Evolutionary conservation across 2,888 invertebrate species (phyloP), one percentile per base, ranked within the genome.

Genomic region (Cerastis rubricosa): DNA sequence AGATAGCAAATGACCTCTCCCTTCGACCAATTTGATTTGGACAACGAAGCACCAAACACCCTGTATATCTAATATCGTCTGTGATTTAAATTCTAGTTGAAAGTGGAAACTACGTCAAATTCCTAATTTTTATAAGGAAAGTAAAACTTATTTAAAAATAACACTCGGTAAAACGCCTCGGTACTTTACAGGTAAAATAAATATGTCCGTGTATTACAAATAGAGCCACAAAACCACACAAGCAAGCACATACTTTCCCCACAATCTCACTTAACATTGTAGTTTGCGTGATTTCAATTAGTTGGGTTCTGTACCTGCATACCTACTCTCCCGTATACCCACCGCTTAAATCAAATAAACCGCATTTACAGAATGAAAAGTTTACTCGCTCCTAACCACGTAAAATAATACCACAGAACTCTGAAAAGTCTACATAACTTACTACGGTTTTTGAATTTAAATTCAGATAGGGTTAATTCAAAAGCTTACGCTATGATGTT

Each of bases 371-470:
- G 88, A 87, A 91, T 91, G 91, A 89, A 91, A 92, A 92, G 89
- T 92, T 92, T 91, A 91, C 89, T 90, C 91, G 85, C 87, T 89
- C 88, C 88, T 86, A 90, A 91, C 92, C 89, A 90, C 91, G 88
- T 91, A 89, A 91, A 92, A 92, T 92, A 91, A 91, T 91, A 91
- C 92, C 91, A 87, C 92, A 89, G 87, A 91, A 89, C 90, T 90
- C 88, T 79, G 88, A 72, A 90, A 88, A 91, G 90, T 90, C 89
- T 91, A 89, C 89, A 89, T 88, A 91, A 91, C 88, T 90, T 89
- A 87, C 88, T 88, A 91, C 90, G 88, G 89, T 84, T 90, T 90
- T 88, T 86, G 91, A 92, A 92, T 91, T 91, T 89, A 89, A 91
- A 91, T 91, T 88, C 85, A 85, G 88, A 89, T 89, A 88, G 88